These are phyloP conservation scores for Caenorhabditis becei DNA, from an alignment of 2,888 invertebrate genomes.

Conservation along the genomic window DNA sequence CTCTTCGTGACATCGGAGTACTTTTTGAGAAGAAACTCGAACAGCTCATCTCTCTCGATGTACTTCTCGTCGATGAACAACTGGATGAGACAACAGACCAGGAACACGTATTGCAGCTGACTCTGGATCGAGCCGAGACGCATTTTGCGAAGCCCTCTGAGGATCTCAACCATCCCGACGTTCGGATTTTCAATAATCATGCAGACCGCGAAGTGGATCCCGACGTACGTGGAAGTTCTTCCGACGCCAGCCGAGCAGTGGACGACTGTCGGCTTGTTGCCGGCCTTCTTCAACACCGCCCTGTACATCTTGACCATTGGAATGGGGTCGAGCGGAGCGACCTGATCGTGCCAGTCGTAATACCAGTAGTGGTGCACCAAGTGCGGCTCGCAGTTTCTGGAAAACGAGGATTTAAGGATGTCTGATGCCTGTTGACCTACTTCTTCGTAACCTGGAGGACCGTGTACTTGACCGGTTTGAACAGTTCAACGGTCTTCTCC, in stretches of 20 bases:
- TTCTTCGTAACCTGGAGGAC: slow-evolving; percentile 35
- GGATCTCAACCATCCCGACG: slow-evolving; percentile 19
- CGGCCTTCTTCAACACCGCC: slow-evolving; percentile 29
- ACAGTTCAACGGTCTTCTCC: slow-evolving; percentile 36
- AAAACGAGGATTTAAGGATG: not conserved
- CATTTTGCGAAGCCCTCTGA: slow-evolving; percentile 52
- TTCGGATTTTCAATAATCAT: slow-evolving; percentile 41
- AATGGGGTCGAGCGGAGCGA: slow-evolving; percentile 55
- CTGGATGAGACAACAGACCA: slow-evolving; percentile 28
- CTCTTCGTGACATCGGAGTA: slow-evolving; percentile 31
- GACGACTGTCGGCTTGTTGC: slow-evolving; percentile 47
- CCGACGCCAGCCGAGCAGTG: slow-evolving; percentile 62
- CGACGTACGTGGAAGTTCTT: slow-evolving; percentile 55
- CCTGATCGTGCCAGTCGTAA: slow-evolving; percentile 60
- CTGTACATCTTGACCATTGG: slow-evolving; percentile 48
- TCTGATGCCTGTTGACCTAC: slow-evolving; percentile 9
- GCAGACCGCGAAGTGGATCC: slow-evolving; percentile 40
- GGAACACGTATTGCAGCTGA: slow-evolving; percentile 57
- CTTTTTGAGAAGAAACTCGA: slow-evolving; percentile 36
- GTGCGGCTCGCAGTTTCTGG: slow-evolving; percentile 19
- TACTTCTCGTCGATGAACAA: slow-evolving; percentile 48
- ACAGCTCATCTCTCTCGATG: slow-evolving; percentile 12
- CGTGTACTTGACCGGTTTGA: slow-evolving; percentile 42
- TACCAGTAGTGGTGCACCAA: slow-evolving; percentile 53
- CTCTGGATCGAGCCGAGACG: slow-evolving; percentile 48